phyloP scores from a whole-genome alignment of 64 coral and sea anemone species.

The Pachyseris speciosa region DNA sequence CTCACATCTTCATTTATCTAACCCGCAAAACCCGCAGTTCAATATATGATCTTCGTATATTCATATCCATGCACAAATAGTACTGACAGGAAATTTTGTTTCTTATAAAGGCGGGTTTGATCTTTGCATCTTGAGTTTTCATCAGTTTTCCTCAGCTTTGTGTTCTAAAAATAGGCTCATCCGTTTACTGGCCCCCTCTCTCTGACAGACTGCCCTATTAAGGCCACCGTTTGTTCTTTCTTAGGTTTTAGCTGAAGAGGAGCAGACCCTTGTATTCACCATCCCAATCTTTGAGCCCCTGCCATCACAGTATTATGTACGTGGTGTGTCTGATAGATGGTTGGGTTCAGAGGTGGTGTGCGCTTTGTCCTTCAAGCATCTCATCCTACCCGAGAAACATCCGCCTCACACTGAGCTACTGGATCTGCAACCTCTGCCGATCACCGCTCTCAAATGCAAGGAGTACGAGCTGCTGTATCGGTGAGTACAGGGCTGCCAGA shows the following conservation, averaged over 20 bases:
- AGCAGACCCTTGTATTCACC: conserved; percentile 87
- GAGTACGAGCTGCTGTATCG: conserved; percentile 82
- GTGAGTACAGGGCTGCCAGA: not conserved
- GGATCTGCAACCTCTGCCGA: conserved; percentile 93
- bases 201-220: too few relatives aligned
- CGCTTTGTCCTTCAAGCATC: conserved; percentile 94
- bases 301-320: conserved; percentile 93
- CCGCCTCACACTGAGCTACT: conserved; percentile 95
- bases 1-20: too few relatives aligned
- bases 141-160: too few relatives aligned
- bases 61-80: too few relatives aligned
- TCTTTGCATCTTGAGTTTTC: too few relatives aligned
- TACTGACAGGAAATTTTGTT: too few relatives aligned
- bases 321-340: conserved; percentile 93
- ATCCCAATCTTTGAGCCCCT: conserved; percentile 98
- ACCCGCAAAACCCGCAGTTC: too few relatives aligned
- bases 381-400: conserved; percentile 95
- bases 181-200: too few relatives aligned
- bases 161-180: too few relatives aligned
- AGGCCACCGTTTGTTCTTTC: not conserved
- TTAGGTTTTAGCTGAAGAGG: conserved; percentile 84
- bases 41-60: too few relatives aligned
- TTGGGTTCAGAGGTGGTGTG: conserved; percentile 91
- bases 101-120: too few relatives aligned
- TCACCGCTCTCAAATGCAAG: conserved; percentile 79